Evolutionary conservation across 2,113 vertebrate genomes (phyloP).

Genomic region (Trematocara macrostoma): DNA sequence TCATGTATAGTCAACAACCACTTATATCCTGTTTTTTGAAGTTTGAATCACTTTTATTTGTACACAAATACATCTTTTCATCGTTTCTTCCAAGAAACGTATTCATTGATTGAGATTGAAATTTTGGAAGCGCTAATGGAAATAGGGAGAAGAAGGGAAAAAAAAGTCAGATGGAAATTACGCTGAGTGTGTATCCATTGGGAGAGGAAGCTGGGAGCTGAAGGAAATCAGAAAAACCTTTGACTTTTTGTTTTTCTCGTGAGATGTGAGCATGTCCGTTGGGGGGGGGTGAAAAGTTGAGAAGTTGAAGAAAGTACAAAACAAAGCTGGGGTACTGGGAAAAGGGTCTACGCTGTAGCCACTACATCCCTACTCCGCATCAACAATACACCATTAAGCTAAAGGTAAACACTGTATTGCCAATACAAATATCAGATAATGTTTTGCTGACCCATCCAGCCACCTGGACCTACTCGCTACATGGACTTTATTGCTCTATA

Average conservation of each 20-base stretch:
- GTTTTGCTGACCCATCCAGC: not conserved
- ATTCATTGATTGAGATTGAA: not conserved
- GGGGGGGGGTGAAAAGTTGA: not conserved
- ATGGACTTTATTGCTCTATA: not conserved
- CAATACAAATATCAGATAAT: not conserved
- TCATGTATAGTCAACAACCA: not conserved
- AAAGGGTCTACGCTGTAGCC: not conserved
- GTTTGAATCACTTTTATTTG: conserved; percentile 1
- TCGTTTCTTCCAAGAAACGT: not conserved
- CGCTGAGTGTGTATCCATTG: not conserved
- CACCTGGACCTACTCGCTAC: not conserved
- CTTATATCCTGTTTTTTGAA: not conserved
- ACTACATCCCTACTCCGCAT: not conserved
- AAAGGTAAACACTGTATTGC: not conserved
- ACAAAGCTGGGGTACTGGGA: not conserved
- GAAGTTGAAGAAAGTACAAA: not conserved
- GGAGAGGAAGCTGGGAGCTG: not conserved
- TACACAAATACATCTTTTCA: conserved; percentile 1
- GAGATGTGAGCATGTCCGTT: not conserved
- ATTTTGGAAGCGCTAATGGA: not conserved
- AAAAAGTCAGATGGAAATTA: not conserved
- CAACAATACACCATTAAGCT: not conserved
- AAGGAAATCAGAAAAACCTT: not conserved
- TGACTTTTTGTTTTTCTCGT: not conserved
- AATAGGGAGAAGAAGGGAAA: not conserved